A percentile compares a stretch with the other conserved stretches of the same genome.
phyloP scores from a whole-genome alignment of 2,113 vertebrate species.

The Eulemur macaco region DNA sequence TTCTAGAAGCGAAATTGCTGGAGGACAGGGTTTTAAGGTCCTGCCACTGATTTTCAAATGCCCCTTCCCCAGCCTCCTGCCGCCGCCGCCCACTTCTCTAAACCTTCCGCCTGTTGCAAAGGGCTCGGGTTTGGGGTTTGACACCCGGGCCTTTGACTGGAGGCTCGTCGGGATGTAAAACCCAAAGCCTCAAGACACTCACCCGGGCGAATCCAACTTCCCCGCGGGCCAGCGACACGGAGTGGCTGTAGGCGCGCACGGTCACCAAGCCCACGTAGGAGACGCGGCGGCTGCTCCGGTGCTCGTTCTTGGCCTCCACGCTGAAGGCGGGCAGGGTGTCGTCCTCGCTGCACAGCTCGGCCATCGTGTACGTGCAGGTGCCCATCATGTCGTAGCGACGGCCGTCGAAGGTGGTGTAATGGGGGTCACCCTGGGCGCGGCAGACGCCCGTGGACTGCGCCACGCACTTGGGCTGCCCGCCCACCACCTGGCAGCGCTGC shows the following conservation, averaged over 20 bases:
- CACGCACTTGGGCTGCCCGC: slow-evolving; percentile 81
- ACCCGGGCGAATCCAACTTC: slow-evolving; percentile 85
- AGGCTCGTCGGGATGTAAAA: not conserved
- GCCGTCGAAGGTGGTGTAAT: slow-evolving; percentile 91
- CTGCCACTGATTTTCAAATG: not conserved
- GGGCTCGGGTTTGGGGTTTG: not conserved
- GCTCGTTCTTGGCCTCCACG: slow-evolving; percentile 83
- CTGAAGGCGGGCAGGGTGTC: slow-evolving; percentile 63
- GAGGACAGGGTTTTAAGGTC: not conserved
- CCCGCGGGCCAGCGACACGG: slow-evolving; percentile 67
- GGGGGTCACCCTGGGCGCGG: slow-evolving; percentile 90
- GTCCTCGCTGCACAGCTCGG: slow-evolving; percentile 48
- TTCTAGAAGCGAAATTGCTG: not conserved
- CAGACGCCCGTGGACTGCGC: slow-evolving; percentile 82
- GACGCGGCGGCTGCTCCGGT: slow-evolving; percentile 79
- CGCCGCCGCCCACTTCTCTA: no score
- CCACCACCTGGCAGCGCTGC: slow-evolving; percentile 80
- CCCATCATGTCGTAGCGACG: slow-evolving; percentile 90
- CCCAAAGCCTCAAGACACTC: slow-evolving; percentile 59
- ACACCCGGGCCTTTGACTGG: not conserved
- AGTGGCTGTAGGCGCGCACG: slow-evolving; percentile 80
- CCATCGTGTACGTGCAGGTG: slow-evolving; percentile 89
- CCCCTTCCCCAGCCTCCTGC: no score
- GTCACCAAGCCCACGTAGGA: slow-evolving; percentile 85
- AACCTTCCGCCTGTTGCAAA: not conserved